phyloP scores from a whole-genome alignment of 2,797 vertebrate genomes.

The Arrhamphus sclerolepis region DNA sequence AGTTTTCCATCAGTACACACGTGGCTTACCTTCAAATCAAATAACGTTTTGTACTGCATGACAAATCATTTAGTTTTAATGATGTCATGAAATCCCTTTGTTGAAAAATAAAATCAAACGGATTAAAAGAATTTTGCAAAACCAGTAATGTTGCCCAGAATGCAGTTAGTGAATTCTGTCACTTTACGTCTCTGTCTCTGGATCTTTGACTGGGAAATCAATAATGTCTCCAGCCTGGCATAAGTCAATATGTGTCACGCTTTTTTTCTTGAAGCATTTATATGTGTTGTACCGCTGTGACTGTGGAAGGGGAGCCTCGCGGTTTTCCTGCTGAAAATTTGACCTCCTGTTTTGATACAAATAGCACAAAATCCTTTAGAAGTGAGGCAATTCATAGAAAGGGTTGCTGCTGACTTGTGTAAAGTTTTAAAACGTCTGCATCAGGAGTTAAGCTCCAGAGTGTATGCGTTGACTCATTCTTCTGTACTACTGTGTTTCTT shows the following conservation, averaged over 20 bases:
- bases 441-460: too few relatives aligned
- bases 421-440: too few relatives aligned
- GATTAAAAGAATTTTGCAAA: conserved; percentile 21
- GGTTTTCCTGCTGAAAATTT: conserved; percentile 21
- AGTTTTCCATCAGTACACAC: background rate
- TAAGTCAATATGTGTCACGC: conserved; percentile 75
- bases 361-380: conserved; percentile 1
- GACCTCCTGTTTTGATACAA: conserved; percentile 9
- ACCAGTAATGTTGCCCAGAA: conserved; percentile 28
- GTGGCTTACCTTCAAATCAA: conserved; percentile 7
- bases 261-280: conserved; percentile 57
- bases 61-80: background rate
- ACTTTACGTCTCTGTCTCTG: conserved; percentile 45
- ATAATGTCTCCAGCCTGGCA: conserved; percentile 67
- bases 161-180: conserved; percentile 34
- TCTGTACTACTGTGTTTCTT: background rate
- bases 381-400: conserved; percentile 10
- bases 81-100: background rate
- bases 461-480: background rate
- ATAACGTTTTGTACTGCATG: background rate
- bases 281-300: conserved; percentile 47
- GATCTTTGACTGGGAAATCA: conserved; percentile 67
- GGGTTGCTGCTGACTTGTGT: too few relatives aligned
- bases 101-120: conserved; percentile 3
- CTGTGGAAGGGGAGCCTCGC: conserved; percentile 31